These are phyloP conservation scores for Sebastes schlegelii DNA, from an alignment of 2,113 vertebrate genomes.

Conservation along the genomic window DNA sequence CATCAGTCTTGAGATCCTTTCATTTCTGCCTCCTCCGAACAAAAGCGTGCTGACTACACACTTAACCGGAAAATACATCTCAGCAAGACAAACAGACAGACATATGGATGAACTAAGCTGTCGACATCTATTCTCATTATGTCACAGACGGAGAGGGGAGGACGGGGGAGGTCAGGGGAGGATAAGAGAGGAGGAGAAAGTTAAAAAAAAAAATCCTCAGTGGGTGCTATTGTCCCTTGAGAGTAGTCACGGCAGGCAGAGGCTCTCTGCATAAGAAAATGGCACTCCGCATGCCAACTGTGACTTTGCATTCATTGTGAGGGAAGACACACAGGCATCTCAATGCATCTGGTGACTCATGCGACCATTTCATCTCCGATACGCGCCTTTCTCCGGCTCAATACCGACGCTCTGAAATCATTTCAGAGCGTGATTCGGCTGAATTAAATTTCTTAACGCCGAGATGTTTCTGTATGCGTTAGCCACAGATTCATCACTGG, in stretches of 20 bases:
- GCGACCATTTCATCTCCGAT: conserved; percentile 64
- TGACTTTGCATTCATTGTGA: conserved; percentile 79
- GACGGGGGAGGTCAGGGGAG: conserved; percentile 52
- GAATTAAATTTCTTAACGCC: conserved; percentile 43
- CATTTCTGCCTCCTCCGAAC: conserved; percentile 48
- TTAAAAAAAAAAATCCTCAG: conserved; percentile 45
- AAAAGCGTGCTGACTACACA: conserved; percentile 53
- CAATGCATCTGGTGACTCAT: conserved; percentile 76
- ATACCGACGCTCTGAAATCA: conserved; percentile 44
- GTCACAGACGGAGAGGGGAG: conserved; percentile 33
- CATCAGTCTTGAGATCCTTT: conserved; percentile 48
- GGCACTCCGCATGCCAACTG: conserved; percentile 72
- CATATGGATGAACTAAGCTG: conserved; percentile 56
- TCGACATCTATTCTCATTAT: conserved; percentile 64
- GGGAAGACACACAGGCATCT: conserved; percentile 65
- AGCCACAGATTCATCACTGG: not conserved
- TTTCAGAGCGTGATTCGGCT: conserved; percentile 46
- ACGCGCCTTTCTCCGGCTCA: conserved; percentile 22
- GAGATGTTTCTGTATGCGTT: conserved; percentile 15
- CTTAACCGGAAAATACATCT: conserved; percentile 61
- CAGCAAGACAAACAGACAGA: conserved; percentile 66
- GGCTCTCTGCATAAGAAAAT: conserved; percentile 69
- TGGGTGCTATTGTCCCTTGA: conserved; percentile 69
- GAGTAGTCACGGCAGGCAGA: conserved; percentile 71
- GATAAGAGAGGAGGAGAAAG: conserved; percentile 38